Base-by-base conservation (phyloP, 2,113 vertebrate species). In the Melanotaenia duboulayi region DNA sequence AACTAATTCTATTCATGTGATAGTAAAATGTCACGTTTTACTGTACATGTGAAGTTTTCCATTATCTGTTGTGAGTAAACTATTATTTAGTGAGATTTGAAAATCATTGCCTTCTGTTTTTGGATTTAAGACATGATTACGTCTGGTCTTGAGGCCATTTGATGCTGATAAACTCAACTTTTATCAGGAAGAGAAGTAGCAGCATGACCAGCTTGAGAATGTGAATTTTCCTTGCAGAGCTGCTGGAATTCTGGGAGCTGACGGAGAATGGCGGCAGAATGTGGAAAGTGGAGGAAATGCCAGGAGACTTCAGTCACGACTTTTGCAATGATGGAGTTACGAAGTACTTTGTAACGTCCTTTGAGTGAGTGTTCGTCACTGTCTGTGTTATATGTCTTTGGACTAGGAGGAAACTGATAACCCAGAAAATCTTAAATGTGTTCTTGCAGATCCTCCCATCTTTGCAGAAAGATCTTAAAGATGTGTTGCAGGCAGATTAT, bases 241-340 rank as follows among this genome's bases (percentile, higher is more conserved):
- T 85, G 50, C 46, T 94, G 76, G 84, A 92, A 0, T 91, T 72
- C 84, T 95, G 94, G 94, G 91, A 95, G 32, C 54, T 95, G 83
- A 93, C 80, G 0, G 84, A 92, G 70, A 94, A 94, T 0, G 93
- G 93, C 0, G 94, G 94, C 20, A 83, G 73, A 40, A 11, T 83
- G 39, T 95, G 94, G 94, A 80, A 68, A n/a, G 90, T 92, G 78
- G 93, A 94, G 74, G 89, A 93, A 5, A 80, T 94, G 83, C 92
- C 92, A 0, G 94, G 92, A 39, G 92, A 93, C 71, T 92, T 90
- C 35, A 92, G 92, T 58, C 48, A 82, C 2, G 58, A 81, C 28
- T 89, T 91, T 35, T 20, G n/a, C 60, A 58, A 52, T 0, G 80
- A 90, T 0, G 66, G 50, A 13, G 84, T 92, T 32, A 85, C 68